Evolutionary conservation across 2,797 vertebrate genomes (phyloP).

Genomic region (Paratrypauchen microcephalus): DNA sequence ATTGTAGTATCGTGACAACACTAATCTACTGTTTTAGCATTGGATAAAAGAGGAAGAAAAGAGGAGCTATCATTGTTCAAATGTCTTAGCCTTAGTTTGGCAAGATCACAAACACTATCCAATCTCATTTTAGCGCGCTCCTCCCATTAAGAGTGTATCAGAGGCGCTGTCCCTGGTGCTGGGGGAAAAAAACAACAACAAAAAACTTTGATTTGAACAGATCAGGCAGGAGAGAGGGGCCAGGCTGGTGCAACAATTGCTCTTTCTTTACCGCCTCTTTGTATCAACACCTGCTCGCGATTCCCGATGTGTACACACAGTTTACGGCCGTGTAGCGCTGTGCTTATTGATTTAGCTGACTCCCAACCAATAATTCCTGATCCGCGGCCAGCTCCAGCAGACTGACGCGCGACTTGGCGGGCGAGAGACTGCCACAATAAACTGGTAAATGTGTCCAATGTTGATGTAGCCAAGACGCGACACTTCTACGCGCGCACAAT

Average conservation of each 20-base stretch:
- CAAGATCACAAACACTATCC: not conserved
- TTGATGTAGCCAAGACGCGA: slow-evolving; percentile 49
- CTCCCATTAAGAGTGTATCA: not conserved
- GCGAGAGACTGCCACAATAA: slow-evolving; percentile 62
- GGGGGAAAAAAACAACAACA: slow-evolving; percentile 10
- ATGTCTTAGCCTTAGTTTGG: not conserved
- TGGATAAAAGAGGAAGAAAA: not conserved
- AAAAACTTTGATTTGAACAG: slow-evolving; percentile 34
- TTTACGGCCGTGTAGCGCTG: slow-evolving; percentile 24
- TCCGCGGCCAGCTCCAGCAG: slow-evolving; percentile 53
- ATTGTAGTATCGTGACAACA: not conserved
- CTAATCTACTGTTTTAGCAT: not conserved
- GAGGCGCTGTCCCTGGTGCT: slow-evolving; percentile 50
- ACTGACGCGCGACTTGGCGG: slow-evolving; percentile 52
- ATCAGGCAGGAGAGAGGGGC: not conserved
- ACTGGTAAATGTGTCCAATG: slow-evolving; percentile 56
- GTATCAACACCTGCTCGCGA: slow-evolving; percentile 42
- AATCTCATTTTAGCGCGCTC: not conserved
- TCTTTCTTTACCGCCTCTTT: slow-evolving; percentile 25
- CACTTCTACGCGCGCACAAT: slow-evolving; percentile 63
- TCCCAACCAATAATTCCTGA: slow-evolving; percentile 63
- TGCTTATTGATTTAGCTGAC: slow-evolving; percentile 59
- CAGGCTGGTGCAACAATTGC: slow-evolving; percentile 28
- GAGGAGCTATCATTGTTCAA: not conserved
- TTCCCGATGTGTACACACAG: slow-evolving; percentile 30